phyloP scores from a whole-genome alignment of 2,888 invertebrate genomes.

The Keiferia lycopersicella region DNA sequence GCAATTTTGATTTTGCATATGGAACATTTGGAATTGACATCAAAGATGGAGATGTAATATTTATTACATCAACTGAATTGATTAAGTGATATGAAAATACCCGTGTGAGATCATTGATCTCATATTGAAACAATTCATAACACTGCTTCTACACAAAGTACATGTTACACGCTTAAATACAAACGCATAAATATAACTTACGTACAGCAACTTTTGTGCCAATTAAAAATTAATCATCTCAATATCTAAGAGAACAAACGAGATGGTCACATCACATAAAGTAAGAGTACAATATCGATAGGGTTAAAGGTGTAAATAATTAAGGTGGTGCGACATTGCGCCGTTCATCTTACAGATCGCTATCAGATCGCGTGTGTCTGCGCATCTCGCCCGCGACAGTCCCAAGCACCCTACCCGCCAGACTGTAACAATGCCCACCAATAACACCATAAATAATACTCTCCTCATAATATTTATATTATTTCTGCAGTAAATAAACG shows the following conservation, averaged over 20 bases:
- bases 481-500: constrained; percentile 12
- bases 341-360: constrained; percentile 74
- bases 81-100: background rate
- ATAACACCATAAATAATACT: constrained; percentile 13
- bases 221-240: too few species aligned
- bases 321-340: constrained; percentile 70
- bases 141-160: too few species aligned
- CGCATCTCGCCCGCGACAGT: background rate
- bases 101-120: too few species aligned
- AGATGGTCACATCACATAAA: background rate
- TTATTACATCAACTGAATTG: background rate
- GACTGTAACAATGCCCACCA: constrained; percentile 9
- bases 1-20: too few species aligned
- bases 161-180: too few species aligned
- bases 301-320: constrained; percentile 48
- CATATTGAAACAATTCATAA: too few species aligned
- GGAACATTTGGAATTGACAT: too few species aligned
- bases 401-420: constrained; percentile 12
- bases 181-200: too few species aligned
- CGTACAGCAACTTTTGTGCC: too few species aligned
- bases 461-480: background rate
- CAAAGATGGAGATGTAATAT: too few species aligned
- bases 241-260: background rate
- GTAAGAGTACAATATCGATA: constrained; percentile 26
- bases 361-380: constrained; percentile 71